Conservation (phyloP, 1,140 invertebrate species). For the Drosophila bocki region DNA sequence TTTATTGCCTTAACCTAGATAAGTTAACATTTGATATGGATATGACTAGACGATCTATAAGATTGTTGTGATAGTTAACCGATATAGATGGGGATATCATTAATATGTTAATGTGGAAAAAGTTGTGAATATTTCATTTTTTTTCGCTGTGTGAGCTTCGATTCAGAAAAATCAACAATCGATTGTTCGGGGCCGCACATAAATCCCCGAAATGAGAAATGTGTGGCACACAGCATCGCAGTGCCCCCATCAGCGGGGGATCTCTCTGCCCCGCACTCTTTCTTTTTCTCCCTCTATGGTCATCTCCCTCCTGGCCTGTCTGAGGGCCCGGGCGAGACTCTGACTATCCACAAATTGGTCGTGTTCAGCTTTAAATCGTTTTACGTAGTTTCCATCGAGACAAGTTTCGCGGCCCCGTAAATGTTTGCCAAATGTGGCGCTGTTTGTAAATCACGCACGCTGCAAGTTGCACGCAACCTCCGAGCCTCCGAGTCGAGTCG, state of each 20-base stretch:
- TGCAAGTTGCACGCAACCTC: constrained; percentile 63
- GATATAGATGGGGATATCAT: constrained; percentile 4
- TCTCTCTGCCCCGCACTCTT: background rate
- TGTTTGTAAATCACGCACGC: constrained; percentile 82
- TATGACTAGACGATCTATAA: constrained; percentile 7
- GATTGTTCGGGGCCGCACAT: constrained; percentile 64
- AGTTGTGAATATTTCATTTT: constrained; percentile 20
- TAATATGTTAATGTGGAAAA: constrained; percentile 20
- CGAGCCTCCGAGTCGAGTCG: constrained; percentile 30
- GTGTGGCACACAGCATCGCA: constrained; percentile 54
- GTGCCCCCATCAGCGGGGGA: constrained; percentile 41
- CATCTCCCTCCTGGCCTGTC: constrained; percentile 11
- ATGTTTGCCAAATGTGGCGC: constrained; percentile 81
- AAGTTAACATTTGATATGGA: constrained; percentile 18
- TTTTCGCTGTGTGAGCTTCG: constrained; percentile 45
- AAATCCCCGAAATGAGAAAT: constrained; percentile 73
- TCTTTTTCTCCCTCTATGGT: background rate
- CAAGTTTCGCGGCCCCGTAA: constrained; percentile 67
- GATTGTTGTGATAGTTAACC: constrained; percentile 9
- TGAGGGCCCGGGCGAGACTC: constrained; percentile 36
- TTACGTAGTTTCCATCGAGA: constrained; percentile 78
- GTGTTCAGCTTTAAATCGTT: constrained; percentile 82
- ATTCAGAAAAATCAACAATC: constrained; percentile 71
- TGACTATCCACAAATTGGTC: constrained; percentile 79
- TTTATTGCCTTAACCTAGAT: constrained; percentile 8